Evolutionary conservation across 2,888 invertebrate species (phyloP).

Genomic region (Halictus ligatus): DNA sequence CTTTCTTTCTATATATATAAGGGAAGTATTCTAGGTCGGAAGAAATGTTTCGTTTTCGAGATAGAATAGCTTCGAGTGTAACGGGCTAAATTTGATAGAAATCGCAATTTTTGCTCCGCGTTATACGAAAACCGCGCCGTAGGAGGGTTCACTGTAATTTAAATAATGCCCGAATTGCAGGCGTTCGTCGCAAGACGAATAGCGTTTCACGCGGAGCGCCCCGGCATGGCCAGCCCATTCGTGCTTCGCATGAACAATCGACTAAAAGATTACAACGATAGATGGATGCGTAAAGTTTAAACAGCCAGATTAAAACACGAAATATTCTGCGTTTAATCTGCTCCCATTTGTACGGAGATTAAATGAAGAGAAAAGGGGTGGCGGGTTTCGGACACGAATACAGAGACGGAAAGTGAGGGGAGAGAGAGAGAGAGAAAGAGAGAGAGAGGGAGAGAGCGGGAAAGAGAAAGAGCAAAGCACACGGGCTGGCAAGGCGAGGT

Average conservation of each 20-base stretch:
- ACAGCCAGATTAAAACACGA: constrained; percentile 34
- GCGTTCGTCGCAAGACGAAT: constrained; percentile 7
- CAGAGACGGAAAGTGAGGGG: not conserved
- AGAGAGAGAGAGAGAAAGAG: not conserved
- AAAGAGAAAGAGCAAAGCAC: not conserved
- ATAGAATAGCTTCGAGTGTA: too few relatives aligned
- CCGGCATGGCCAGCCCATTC: constrained; percentile 15
- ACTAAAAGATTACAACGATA: constrained; percentile 28
- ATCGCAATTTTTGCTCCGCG: too few relatives aligned
- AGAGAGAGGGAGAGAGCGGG: not conserved
- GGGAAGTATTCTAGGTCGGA: too few relatives aligned
- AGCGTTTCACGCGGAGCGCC: not conserved
- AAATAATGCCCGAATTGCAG: not conserved
- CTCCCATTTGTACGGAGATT: constrained; percentile 37
- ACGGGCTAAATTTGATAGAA: too few relatives aligned
- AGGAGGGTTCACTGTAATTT: not conserved
- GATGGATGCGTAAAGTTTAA: constrained; percentile 41
- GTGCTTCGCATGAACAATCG: constrained; percentile 7
- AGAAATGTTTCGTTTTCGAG: too few relatives aligned
- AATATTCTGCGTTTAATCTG: constrained; percentile 22
- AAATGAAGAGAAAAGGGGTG: constrained; percentile 21
- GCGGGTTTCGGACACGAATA: constrained; percentile 7
- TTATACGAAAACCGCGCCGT: too few relatives aligned
- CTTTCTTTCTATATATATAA: too few relatives aligned
- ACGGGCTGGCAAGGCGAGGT: constrained; percentile 18